Evolutionary conservation across 2,888 invertebrate species (phyloP).

Genomic region (Mythimna ferrago): DNA sequence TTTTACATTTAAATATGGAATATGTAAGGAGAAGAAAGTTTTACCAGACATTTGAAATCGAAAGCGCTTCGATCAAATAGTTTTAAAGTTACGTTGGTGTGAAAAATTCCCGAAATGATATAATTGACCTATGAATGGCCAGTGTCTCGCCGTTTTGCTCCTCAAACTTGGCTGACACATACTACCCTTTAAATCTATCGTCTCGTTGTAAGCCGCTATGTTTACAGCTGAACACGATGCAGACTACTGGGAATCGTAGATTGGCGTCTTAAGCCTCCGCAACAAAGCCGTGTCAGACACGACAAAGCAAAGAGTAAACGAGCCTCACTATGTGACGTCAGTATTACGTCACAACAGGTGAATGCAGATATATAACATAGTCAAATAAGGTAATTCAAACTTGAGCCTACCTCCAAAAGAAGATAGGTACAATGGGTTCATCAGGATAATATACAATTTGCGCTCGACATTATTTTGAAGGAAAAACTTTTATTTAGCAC

Average conservation of each 20-base stretch:
- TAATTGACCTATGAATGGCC: too few species aligned
- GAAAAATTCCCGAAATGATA: too few species aligned
- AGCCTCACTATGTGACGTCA: not conserved
- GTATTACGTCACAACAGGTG: not conserved
- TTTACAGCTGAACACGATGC: constrained; percentile 4
- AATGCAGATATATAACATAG: not conserved
- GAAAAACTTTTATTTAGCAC: too few species aligned
- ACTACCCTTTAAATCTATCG: not conserved
- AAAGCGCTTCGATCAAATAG: too few species aligned
- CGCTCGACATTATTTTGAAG: too few species aligned
- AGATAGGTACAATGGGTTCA: not conserved
- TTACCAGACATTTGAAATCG: too few species aligned
- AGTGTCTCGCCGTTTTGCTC: too few species aligned
- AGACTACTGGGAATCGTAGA: not conserved
- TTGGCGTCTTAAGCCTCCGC: not conserved
- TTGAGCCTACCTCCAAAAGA: not conserved
- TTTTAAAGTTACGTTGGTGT: too few species aligned
- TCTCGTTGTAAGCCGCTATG: not conserved
- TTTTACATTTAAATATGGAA: too few species aligned
- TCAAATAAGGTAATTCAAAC: not conserved
- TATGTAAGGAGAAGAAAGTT: too few species aligned
- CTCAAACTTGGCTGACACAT: too few species aligned
- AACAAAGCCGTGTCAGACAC: not conserved
- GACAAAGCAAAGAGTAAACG: not conserved
- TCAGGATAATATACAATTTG: too few species aligned